Conservation (phyloP, 2,797 vertebrate genomes). For the Coregonus sp. region DNA sequence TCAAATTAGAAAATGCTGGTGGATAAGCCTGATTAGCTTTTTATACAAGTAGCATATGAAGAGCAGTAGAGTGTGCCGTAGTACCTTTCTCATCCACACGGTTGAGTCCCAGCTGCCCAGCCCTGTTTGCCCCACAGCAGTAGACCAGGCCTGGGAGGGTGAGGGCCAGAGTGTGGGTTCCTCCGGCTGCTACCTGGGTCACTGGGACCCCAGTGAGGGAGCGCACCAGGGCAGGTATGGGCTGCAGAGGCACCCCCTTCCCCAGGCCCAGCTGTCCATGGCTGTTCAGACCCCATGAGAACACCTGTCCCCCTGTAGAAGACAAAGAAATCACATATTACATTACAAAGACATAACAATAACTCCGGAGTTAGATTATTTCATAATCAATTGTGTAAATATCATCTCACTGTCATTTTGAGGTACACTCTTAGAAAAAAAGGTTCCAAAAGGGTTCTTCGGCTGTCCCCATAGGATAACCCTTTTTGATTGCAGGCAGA, state of each 20-base stretch:
- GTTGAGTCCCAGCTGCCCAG: conserved; percentile 84
- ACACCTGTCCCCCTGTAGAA: conserved; percentile 81
- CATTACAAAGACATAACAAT: not conserved
- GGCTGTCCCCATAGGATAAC: too few relatives aligned
- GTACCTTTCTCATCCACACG: conserved; percentile 73
- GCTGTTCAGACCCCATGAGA: conserved; percentile 85
- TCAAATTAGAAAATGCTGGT: not conserved
- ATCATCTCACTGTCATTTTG: too few relatives aligned
- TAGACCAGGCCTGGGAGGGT: conserved; percentile 83
- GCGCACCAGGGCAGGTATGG: conserved; percentile 49
- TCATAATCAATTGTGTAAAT: too few relatives aligned
- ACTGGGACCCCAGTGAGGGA: conserved; percentile 81
- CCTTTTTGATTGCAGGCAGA: too few relatives aligned
- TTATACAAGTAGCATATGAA: not conserved
- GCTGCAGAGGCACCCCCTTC: conserved; percentile 47
- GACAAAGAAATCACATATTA: not conserved
- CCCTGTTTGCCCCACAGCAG: conserved; percentile 85
- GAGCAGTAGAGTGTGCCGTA: not conserved
- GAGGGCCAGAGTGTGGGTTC: conserved; percentile 80
- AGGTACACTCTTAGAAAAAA: too few relatives aligned
- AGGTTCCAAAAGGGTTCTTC: too few relatives aligned
- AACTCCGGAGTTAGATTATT: not conserved
- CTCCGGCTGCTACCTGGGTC: conserved; percentile 81
- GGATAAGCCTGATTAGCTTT: not conserved
- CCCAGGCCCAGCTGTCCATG: conserved; percentile 86